phyloP scores from a whole-genome alignment of 2,797 vertebrate species.

The Siniperca undulata region DNA sequence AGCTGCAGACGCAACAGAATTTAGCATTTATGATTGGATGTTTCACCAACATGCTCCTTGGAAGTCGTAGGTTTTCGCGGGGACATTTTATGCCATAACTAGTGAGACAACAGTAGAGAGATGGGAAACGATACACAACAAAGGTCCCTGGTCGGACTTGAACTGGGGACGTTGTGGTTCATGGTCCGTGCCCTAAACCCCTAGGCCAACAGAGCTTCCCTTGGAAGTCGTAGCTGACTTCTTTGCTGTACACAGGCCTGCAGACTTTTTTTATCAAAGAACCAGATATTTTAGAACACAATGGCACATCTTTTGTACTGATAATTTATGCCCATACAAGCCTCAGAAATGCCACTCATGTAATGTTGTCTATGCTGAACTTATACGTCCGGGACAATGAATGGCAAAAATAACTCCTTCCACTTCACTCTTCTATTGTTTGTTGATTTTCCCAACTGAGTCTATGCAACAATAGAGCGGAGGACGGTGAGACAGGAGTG shows the following conservation, averaged over 20 bases:
- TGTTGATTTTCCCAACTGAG: slow-evolving; percentile 18
- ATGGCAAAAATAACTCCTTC: slow-evolving; percentile 8
- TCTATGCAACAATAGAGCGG: slow-evolving; percentile 7
- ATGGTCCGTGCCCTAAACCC: not conserved
- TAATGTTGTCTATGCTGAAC: not conserved
- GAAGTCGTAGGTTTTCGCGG: not conserved
- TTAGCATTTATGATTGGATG: not conserved
- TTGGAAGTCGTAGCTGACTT: not conserved
- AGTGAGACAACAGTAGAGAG: not conserved
- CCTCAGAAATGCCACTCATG: not conserved
- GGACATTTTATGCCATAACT: no score
- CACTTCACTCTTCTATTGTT: not conserved
- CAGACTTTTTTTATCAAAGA: not conserved
- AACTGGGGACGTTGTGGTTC: not conserved
- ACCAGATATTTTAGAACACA: not conserved
- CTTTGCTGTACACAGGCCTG: not conserved
- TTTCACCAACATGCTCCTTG: not conserved
- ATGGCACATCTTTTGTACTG: not conserved
- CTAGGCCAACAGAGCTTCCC: not conserved
- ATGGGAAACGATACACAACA: not conserved
- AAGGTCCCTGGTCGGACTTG: not conserved
- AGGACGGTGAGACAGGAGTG: not conserved
- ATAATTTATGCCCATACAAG: slow-evolving; percentile 3
- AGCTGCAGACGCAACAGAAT: not conserved
- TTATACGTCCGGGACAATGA: not conserved